Base-by-base conservation (phyloP, 2,797 vertebrate species). In the Pseudomugil tenellus region DNA sequence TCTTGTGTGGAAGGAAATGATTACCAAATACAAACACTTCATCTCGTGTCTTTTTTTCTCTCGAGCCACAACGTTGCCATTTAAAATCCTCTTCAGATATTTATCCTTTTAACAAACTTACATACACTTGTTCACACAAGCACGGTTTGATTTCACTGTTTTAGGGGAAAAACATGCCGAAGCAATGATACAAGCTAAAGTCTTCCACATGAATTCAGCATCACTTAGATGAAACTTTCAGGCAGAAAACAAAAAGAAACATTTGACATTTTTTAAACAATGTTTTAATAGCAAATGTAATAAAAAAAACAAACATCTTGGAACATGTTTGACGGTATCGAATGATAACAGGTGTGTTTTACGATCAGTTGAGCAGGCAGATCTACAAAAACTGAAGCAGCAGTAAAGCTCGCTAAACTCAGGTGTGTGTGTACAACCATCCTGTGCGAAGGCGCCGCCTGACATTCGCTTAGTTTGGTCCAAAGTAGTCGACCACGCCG, bases 401-500 rank as follows among this genome's bases (percentile, higher is more conserved):
- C n/a, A n/a, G n/a, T n/a, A n/a, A n/a, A n/a, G n/a, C n/a, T n/a
- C n/a, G n/a, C n/a, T 34, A 65, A 46, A 35, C n/a, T 54, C 26
- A 21, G 6, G 0, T 60, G 6, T 41, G 34, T 48, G 19, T 64
- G 62, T 49, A 41, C 63, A 78, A 62, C 6, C 0, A 17, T 21
- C 2, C 19, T 17, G 39, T 19, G 49, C 7, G 16, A 32, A 4
- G 19, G 28, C 31, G 32, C 4, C 19, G 14, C 48, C 25, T 1
- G 32, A 67, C 25, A 0, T 16, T 0, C 1, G 25, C 74, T 92
- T 58, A 94, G 70, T 94, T 91, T 0, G 92, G 87, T 53, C 95
- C 95, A 2, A 98, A 93, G 83, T 91, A 94, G 80, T 98, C 97
- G 13, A 98, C 96, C 10, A 96, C 68, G 0, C 97, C 96, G 3